Percentiles rank a stretch among this genome's conserved stretches.
These are phyloP conservation scores for Rhinogobio ventralis DNA, from an alignment of 2,797 vertebrate genomes.

Conservation along the genomic window DNA sequence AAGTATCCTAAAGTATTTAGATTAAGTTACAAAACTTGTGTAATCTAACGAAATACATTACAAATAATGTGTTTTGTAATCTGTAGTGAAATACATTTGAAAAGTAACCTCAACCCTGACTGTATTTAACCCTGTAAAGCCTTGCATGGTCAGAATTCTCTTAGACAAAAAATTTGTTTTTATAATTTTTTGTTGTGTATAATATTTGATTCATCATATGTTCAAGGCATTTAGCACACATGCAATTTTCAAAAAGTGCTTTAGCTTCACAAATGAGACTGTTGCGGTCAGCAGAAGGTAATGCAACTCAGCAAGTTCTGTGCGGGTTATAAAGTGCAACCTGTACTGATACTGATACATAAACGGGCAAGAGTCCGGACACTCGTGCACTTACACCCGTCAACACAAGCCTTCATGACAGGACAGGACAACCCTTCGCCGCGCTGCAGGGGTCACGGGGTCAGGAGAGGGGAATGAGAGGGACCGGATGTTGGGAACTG, in stretches of 20 bases:
- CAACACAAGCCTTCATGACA: neutral
- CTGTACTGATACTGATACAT: neutral
- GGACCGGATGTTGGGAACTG: neutral
- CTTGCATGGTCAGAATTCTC: too few species aligned
- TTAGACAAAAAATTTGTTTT: neutral
- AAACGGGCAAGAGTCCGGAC: neutral
- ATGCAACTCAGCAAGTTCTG: neutral
- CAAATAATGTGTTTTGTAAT: too few species aligned
- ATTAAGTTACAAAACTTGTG: too few species aligned
- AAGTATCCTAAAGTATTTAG: too few species aligned
- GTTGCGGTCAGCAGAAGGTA: neutral
- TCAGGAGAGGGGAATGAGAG: neutral
- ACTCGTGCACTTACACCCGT: neutral
- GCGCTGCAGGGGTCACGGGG: neutral
- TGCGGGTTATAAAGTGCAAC: neutral
- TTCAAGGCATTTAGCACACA: neutral
- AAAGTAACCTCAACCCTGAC: too few species aligned
- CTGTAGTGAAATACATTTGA: too few species aligned
- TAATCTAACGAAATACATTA: too few species aligned
- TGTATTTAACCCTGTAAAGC: neutral
- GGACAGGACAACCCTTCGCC: too few species aligned
- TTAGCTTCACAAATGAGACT: neutral
- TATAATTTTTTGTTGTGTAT: too few species aligned
- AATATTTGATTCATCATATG: neutral
- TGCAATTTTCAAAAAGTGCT: neutral